phyloP scores from a whole-genome alignment of 35 echinoderm and acorn worm species.

The Ophiothrix spiculata region DNA sequence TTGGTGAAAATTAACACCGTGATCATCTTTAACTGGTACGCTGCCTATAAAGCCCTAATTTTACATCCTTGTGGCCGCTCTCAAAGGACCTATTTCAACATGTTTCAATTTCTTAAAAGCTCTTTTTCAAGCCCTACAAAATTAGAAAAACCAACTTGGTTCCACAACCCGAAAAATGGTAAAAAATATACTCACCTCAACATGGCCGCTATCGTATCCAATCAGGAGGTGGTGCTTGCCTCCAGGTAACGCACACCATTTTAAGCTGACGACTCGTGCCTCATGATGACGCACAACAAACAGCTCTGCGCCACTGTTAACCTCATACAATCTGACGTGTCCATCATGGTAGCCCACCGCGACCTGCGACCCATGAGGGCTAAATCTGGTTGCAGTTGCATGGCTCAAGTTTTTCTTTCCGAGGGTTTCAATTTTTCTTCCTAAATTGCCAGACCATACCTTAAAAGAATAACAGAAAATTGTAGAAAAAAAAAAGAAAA shows the following conservation, averaged over 20 bases:
- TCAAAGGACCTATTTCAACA: no score
- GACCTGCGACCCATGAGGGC: conserved; percentile 45
- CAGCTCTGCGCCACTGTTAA: conserved; percentile 22
- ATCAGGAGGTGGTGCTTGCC: conserved; percentile 26
- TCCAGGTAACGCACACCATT: conserved; percentile 34
- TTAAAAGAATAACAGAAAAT: conserved; percentile 9
- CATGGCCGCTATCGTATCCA: conserved; percentile 57
- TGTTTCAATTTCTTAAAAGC: no score
- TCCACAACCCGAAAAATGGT: no score
- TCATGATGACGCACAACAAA: conserved; percentile 35
- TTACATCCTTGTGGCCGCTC: no score
- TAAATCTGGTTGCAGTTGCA: conserved; percentile 55
- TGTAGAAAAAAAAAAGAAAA: no score
- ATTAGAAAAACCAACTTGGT: no score
- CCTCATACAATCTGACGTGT: conserved; percentile 41
- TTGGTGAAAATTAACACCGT: no score
- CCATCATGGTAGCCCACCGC: conserved; percentile 78
- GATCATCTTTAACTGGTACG: no score
- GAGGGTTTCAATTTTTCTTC: conserved; percentile 43
- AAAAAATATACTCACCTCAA: conserved; percentile 71
- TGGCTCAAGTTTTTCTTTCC: conserved; percentile 20
- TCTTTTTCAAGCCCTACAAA: no score
- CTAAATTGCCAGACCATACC: conserved; percentile 96
- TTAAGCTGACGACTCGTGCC: conserved; percentile 50
- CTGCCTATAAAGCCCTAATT: no score